Conservation (phyloP, 2,888 invertebrate genomes). For the Andrena marginata region DNA sequence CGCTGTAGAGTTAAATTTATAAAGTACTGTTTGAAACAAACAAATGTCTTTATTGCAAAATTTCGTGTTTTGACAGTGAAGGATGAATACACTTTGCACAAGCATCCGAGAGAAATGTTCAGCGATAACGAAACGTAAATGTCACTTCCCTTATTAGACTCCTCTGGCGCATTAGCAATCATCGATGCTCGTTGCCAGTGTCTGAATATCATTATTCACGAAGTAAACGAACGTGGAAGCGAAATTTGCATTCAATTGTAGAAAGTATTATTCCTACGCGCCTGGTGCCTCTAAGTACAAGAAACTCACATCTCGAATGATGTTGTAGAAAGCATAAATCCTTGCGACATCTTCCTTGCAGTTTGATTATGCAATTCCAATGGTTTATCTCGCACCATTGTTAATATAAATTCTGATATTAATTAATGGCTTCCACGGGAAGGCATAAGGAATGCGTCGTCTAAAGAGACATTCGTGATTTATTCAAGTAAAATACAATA, state of each 20-base stretch:
- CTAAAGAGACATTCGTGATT: too few relatives aligned
- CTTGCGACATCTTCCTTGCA: slow-evolving; percentile 15
- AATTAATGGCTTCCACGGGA: too few relatives aligned
- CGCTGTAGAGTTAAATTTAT: too few relatives aligned
- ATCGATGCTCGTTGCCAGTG: slow-evolving; percentile 21
- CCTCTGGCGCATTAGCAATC: slow-evolving; percentile 32
- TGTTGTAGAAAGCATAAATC: slow-evolving; percentile 10
- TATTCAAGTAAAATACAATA: too few relatives aligned
- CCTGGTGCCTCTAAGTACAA: slow-evolving; percentile 16
- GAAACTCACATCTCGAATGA: slow-evolving; percentile 32
- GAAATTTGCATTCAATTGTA: slow-evolving; percentile 57
- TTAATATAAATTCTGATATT: neutral
- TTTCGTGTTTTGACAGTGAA: too few relatives aligned
- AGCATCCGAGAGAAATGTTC: neutral
- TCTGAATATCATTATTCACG: slow-evolving; percentile 45
- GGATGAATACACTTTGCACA: slow-evolving; percentile 6
- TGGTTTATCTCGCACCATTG: neutral
- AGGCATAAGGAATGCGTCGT: too few relatives aligned
- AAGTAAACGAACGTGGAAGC: slow-evolving; percentile 35
- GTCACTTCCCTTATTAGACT: slow-evolving; percentile 48
- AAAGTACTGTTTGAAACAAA: too few relatives aligned
- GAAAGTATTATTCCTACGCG: slow-evolving; percentile 48
- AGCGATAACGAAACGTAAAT: slow-evolving; percentile 40
- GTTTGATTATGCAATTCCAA: neutral
- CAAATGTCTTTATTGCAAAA: too few relatives aligned